These are phyloP conservation scores for Nyleta sp. DNA, from an alignment of 2,888 invertebrate species.

Conservation along the genomic window DNA sequence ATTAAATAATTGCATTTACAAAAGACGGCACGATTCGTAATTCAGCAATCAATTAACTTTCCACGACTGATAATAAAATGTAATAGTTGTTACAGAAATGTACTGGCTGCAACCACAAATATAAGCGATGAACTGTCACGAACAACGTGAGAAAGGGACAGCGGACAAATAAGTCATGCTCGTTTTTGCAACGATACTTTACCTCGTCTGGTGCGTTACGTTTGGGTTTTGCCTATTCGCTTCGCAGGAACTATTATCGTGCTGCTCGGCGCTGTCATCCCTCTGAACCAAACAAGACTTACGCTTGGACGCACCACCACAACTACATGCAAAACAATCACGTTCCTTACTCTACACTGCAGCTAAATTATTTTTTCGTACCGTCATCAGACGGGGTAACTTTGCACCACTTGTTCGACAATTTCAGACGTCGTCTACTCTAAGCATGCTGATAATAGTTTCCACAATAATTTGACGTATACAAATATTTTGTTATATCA, in stretches of 20 bases:
- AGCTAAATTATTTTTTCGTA: conserved; percentile 61
- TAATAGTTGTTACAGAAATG: not conserved
- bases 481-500: too few relatives aligned
- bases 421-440: too few relatives aligned
- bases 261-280: conserved; percentile 83
- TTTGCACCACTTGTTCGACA: too few relatives aligned
- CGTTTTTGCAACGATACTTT: conserved; percentile 64
- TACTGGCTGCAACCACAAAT: conserved; percentile 10
- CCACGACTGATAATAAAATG: not conserved
- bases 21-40: not conserved
- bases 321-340: conserved; percentile 84
- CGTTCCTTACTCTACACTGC: conserved; percentile 78
- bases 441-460: too few relatives aligned
- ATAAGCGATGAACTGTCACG: conserved; percentile 29
- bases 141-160: conserved; percentile 9
- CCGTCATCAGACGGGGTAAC: conserved; percentile 67
- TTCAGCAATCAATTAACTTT: not conserved
- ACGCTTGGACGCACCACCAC: conserved; percentile 86
- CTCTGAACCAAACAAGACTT: conserved; percentile 87
- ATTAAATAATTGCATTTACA: not conserved
- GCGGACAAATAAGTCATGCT: conserved; percentile 13
- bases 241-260: conserved; percentile 83
- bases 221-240: conserved; percentile 83
- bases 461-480: too few relatives aligned
- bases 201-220: conserved; percentile 80